These are phyloP conservation scores for Ceyx erithaca DNA, from an alignment of 2,797 vertebrate species.

Conservation along the genomic window DNA sequence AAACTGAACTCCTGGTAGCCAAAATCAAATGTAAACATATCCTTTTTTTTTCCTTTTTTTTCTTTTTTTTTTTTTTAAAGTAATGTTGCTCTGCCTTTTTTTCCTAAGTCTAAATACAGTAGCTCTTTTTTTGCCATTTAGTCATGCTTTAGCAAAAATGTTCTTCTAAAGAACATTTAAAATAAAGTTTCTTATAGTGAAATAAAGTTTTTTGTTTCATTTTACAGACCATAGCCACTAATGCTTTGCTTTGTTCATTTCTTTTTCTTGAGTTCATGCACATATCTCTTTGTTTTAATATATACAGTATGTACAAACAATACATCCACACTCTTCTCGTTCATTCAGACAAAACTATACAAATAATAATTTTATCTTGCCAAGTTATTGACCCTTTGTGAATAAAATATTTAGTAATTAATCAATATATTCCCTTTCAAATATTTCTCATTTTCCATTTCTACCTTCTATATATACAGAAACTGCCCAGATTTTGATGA, in stretches of 20 bases:
- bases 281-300: slow-evolving; percentile 96
- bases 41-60: slow-evolving; percentile 78
- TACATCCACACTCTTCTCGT: slow-evolving; percentile 96
- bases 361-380: slow-evolving; percentile 98
- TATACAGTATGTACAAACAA: slow-evolving; percentile 99
- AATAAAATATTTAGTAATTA: slow-evolving; percentile 97
- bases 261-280: slow-evolving; percentile 99
- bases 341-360: slow-evolving; percentile 99
- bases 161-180: slow-evolving; percentile 99
- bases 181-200: slow-evolving; percentile 99
- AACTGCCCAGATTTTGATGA: slow-evolving; percentile 88
- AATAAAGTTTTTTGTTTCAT: slow-evolving; percentile 97
- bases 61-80: slow-evolving; percentile 82
- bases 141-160: slow-evolving; percentile 99
- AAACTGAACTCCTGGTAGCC: slow-evolving; percentile 92
- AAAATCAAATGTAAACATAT: slow-evolving; percentile 95
- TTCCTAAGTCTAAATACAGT: slow-evolving; percentile 98
- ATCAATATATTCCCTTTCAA: slow-evolving; percentile 98
- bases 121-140: slow-evolving; percentile 94
- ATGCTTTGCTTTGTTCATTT: slow-evolving; percentile 95
- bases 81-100: slow-evolving; percentile 94
- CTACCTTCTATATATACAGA: slow-evolving; percentile 98
- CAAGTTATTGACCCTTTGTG: slow-evolving; percentile 98
- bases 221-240: slow-evolving; percentile 99
- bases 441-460: slow-evolving; percentile 93